Base-by-base conservation (phyloP, 2,888 invertebrate genomes). In the Ischnura elegans region DNA sequence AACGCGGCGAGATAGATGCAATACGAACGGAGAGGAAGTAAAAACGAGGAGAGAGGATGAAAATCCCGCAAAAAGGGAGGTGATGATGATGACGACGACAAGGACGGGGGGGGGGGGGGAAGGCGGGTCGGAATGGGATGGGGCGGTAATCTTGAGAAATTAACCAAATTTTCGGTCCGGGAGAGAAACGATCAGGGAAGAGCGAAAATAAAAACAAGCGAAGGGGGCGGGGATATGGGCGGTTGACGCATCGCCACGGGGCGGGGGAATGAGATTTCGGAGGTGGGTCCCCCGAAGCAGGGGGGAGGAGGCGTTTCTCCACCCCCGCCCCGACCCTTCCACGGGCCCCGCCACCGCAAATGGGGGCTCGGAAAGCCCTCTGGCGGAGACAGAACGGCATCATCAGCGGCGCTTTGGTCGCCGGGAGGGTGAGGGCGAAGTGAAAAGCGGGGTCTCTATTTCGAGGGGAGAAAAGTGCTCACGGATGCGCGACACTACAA, bases 61-160 rank as follows among this genome's bases (percentile, higher is more conserved):
- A 76, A 76, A 76, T 13, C 76, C 76, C 76, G 36, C 29, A 76
- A 76, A 76, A 36, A 8, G 76, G 36, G 76, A 76, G 76, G 6
- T 76, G 76, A 76, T 5, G 36, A 36, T 76, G 76, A 25, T 21
- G 76, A 13, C 10, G 10, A 36, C 36, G 76, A 36, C 13, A 25
- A 2, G 76, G 0, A 16, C 2, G 76, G 61, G 61, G 25, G 61
- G 61, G 8, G 61, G 25, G 61, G 61, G 61, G 3, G 61, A n/a
- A n/a, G n/a, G 13, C 25, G 61, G 3, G 61, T 25, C n/a, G 3
- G n/a, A 6, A 5, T 25, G 25, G 6, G n/a, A n/a, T 3, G n/a
- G n/a, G 3, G 36, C 36, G 76, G 76, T 76, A 76, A 76, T 76
- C 76, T 76, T 76, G 76, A 76, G 86, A 86, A 86, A 86, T 86